Evolutionary conservation across 2,888 invertebrate genomes (phyloP).

Genomic region (Lasioglossum pauxillum): DNA sequence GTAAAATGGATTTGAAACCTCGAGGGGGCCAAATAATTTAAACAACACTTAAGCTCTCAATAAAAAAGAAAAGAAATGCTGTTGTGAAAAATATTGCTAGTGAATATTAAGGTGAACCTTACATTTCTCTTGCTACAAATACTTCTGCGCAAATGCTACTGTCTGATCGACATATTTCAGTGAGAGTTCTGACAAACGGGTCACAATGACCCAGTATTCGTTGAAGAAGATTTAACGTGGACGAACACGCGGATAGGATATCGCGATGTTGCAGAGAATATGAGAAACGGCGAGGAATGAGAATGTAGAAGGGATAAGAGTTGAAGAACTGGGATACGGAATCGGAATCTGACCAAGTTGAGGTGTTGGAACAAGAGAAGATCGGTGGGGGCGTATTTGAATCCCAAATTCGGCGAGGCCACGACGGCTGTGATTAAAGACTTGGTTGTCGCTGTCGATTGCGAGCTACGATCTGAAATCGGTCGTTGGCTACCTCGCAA

Average conservation of each 20-base stretch:
- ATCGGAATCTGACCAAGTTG: background rate
- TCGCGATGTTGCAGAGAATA: slow-evolving; percentile 26
- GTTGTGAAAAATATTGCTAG: too few species aligned
- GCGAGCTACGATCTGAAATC: slow-evolving; percentile 53
- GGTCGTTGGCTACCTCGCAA: background rate
- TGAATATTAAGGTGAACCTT: too few species aligned
- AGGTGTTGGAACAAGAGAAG: slow-evolving; percentile 65
- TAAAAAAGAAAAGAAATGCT: too few species aligned
- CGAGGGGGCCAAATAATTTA: too few species aligned
- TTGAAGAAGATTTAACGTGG: slow-evolving; percentile 14
- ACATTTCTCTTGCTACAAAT: too few species aligned
- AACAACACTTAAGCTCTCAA: too few species aligned
- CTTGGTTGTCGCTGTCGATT: slow-evolving; percentile 63
- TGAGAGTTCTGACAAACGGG: too few species aligned
- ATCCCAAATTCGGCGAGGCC: slow-evolving; percentile 68
- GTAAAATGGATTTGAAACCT: too few species aligned
- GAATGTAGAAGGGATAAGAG: slow-evolving; percentile 19
- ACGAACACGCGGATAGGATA: slow-evolving; percentile 43
- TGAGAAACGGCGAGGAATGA: slow-evolving; percentile 34
- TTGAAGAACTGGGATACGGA: slow-evolving; percentile 41
- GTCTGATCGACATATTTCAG: too few species aligned
- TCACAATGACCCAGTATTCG: background rate
- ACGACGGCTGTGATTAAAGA: slow-evolving; percentile 67
- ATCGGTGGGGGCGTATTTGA: slow-evolving; percentile 63
- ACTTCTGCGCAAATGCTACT: too few species aligned